These are phyloP conservation scores for Montipora efflorescens DNA, from an alignment of 64 coral and sea anemone genomes.

Conservation along the genomic window DNA sequence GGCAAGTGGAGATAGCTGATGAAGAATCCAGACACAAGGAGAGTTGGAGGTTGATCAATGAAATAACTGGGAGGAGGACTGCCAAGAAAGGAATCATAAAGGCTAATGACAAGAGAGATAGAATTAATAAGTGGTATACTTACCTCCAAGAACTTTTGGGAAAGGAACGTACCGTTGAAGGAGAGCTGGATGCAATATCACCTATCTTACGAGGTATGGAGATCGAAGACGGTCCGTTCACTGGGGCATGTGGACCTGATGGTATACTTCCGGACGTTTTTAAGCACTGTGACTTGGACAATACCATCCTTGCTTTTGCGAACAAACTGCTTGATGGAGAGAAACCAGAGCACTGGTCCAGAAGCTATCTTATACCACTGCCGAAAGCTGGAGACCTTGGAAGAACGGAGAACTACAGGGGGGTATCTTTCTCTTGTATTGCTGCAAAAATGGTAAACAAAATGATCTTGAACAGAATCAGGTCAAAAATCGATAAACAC, in stretches of 20 bases:
- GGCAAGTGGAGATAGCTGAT: not conserved
- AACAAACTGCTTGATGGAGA: slow-evolving; percentile 21
- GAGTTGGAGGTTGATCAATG: slow-evolving; percentile 3
- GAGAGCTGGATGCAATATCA: not conserved
- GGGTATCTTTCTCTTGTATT: slow-evolving; percentile 50
- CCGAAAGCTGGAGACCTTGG: slow-evolving; percentile 69
- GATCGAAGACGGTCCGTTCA: slow-evolving; percentile 56
- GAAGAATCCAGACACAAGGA: not conserved
- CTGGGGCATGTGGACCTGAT: slow-evolving; percentile 51
- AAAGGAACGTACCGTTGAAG: too few species aligned
- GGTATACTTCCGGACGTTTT: slow-evolving; percentile 17
- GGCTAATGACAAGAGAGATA: not conserved
- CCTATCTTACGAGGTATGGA: slow-evolving; percentile 22
- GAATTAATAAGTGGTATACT: not conserved
- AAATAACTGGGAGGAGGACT: slow-evolving; percentile 7
- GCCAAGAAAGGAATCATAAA: not conserved
- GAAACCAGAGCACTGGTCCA: slow-evolving; percentile 68
- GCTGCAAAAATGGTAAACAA: slow-evolving; percentile 50
- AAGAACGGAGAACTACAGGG: slow-evolving; percentile 51
- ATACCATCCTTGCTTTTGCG: too few species aligned
- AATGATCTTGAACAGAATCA: slow-evolving; percentile 65
- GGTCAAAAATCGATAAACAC: not conserved
- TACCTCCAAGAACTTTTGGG: not conserved
- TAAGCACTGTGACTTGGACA: too few species aligned
- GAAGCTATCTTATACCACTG: slow-evolving; percentile 46